Evolutionary conservation across 2,888 invertebrate genomes (phyloP), one percentile per base, ranked within the genome.

Genomic region (Andrena dorsata): DNA sequence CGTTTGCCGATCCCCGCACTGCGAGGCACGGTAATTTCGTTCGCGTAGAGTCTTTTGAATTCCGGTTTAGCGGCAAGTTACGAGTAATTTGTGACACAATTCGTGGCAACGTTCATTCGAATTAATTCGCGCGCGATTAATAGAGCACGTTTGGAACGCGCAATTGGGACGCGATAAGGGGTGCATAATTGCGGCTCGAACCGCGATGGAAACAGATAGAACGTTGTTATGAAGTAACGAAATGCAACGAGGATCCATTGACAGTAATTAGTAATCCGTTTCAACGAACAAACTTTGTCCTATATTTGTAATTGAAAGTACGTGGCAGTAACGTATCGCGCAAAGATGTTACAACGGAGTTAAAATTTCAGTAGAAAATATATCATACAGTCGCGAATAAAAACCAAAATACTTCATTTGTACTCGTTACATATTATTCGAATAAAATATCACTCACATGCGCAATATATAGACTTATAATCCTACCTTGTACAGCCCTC

Each of bases 61-160:
- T 56, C 0, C 64, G 49, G 53, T 68, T 65, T 53, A 53, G 10
- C 6, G 23, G 23, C 56, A 20, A 20, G 65, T 65, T 61, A 26
- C 47, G 61, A 61, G 32, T 47, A 72, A 68, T 80, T 68, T 56
- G 4, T 28, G 63, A 49, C 81, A 80, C 80, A 53, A 65, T 80
- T 32, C 51, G 47, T 16, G 53, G 6, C 16, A 32, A 30, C 64
- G 35, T 32, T 60, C 35, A 23, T 63, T 35, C 56, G 68, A 32
- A 72, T 80, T 80, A 80, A 72, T 56, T 68, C 49, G 63, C 56
- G 81, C 20, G 65, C 80, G 35, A 80, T 80, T 80, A 80, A 72
- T 56, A 23, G 66, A 35, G 35, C 30, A 26, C 60, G 58, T 16
- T 26, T 26, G 30, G 56, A 80, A 64, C 53, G 66, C 30, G 66